Percentiles rank a stretch among this genome's conserved stretches.
Conservation (phyloP, 2,888 invertebrate genomes). For the Aphodius granarius region DNA sequence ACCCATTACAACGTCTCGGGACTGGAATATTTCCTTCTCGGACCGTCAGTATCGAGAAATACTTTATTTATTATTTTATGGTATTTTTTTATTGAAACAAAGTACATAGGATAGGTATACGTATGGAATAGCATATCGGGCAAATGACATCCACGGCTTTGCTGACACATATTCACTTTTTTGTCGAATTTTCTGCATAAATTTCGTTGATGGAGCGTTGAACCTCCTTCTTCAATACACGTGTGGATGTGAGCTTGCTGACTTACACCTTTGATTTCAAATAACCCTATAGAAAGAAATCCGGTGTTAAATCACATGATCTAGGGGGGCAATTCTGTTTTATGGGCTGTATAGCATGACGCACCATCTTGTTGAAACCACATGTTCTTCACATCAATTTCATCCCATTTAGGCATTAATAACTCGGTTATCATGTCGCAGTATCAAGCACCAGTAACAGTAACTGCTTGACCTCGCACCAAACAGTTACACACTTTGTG, state of each 20-base stretch:
- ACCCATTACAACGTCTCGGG: no score
- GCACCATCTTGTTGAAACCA: slow-evolving; percentile 32
- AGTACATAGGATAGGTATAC: slow-evolving; percentile 24
- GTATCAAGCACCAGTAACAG: slow-evolving; percentile 34
- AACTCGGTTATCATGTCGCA: slow-evolving; percentile 27
- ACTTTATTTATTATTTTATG: no score
- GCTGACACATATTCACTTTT: slow-evolving; percentile 35
- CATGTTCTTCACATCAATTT: slow-evolving; percentile 28
- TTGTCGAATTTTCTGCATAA: slow-evolving; percentile 38
- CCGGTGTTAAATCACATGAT: slow-evolving; percentile 14
- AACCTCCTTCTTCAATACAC: slow-evolving; percentile 33
- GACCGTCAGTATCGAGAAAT: no score
- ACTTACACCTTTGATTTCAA: slow-evolving; percentile 12
- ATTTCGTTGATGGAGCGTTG: slow-evolving; percentile 35
- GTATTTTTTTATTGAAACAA: no score
- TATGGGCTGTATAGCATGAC: slow-evolving; percentile 25
- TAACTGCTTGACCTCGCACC: slow-evolving; percentile 22
- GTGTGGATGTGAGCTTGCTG: neutral
- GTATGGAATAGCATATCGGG: slow-evolving; percentile 28
- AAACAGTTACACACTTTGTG: slow-evolving; percentile 13
- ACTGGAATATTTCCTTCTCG: no score
- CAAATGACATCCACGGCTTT: slow-evolving; percentile 32
- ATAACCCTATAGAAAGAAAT: slow-evolving; percentile 21
- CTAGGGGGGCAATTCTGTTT: slow-evolving; percentile 22
- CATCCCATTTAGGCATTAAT: slow-evolving; percentile 26